Conservation (phyloP, 2,888 invertebrate genomes). For the Scelioninae gen. 1 region DNA sequence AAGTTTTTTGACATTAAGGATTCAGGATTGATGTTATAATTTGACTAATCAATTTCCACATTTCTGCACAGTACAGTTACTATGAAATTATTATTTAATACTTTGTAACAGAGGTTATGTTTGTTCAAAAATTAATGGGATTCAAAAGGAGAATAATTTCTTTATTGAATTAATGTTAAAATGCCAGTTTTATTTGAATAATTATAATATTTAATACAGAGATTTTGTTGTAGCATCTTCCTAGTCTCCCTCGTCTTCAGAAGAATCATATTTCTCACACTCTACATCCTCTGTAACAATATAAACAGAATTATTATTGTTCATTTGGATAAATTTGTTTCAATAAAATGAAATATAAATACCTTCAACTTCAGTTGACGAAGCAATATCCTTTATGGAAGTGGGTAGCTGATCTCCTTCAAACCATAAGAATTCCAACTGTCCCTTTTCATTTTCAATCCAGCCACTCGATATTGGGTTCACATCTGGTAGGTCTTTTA, state of each 20-base stretch:
- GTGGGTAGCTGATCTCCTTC: conserved; percentile 18
- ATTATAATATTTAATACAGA: no score
- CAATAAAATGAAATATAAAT: background rate
- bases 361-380: background rate
- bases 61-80: no score
- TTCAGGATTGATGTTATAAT: no score
- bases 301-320: background rate
- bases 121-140: no score
- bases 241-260: conserved; percentile 14
- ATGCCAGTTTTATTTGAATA: no score
- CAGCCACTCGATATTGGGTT: conserved; percentile 11
- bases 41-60: no score
- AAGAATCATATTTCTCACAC: conserved; percentile 9
- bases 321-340: background rate
- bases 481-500: background rate
- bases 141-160: no score
- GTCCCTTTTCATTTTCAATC: conserved; percentile 1
- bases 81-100: no score
- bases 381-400: background rate
- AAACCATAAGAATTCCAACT: conserved; percentile 19
- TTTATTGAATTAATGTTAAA: no score
- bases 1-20: background rate
- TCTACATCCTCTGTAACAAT: background rate
- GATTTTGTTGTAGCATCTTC: no score
- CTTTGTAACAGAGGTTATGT: no score